phyloP scores from a whole-genome alignment of 2,113 vertebrate species.

The Saimiri boliviensis region DNA sequence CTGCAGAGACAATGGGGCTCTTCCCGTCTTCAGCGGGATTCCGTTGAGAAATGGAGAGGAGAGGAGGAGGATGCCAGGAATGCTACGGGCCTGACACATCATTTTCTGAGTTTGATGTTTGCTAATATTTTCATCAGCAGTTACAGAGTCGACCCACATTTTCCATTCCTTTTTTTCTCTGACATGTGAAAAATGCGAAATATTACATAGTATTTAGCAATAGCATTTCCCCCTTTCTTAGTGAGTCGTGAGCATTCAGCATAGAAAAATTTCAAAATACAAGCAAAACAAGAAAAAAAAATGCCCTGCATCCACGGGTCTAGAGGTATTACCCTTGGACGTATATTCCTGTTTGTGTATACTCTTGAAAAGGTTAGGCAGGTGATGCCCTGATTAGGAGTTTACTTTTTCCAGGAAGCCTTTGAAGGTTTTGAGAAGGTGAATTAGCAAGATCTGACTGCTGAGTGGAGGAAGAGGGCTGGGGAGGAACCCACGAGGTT shows the following conservation, averaged over 20 bases:
- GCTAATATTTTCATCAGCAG: background rate
- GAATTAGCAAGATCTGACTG: background rate
- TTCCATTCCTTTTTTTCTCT: background rate
- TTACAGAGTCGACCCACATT: background rate
- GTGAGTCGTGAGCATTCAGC: background rate
- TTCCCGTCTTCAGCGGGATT: background rate
- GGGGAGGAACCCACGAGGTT: background rate
- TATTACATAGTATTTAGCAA: background rate
- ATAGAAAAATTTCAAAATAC: background rate
- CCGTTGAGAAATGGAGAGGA: background rate
- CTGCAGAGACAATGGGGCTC: slow-evolving; percentile 8
- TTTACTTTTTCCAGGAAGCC: background rate
- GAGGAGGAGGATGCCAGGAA: background rate
- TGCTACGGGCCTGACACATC: background rate
- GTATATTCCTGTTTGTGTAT: background rate
- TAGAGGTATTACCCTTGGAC: background rate
- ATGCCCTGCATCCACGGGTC: background rate
- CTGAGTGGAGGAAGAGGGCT: background rate
- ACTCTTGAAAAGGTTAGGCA: background rate
- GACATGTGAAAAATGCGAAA: background rate
- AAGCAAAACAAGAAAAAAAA: background rate
- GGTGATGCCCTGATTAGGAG: background rate
- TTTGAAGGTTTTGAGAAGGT: slow-evolving; percentile 8
- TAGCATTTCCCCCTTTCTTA: background rate
- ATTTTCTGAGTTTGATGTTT: background rate